Conservation (phyloP, 2,888 invertebrate genomes). For the Blera fallax region DNA sequence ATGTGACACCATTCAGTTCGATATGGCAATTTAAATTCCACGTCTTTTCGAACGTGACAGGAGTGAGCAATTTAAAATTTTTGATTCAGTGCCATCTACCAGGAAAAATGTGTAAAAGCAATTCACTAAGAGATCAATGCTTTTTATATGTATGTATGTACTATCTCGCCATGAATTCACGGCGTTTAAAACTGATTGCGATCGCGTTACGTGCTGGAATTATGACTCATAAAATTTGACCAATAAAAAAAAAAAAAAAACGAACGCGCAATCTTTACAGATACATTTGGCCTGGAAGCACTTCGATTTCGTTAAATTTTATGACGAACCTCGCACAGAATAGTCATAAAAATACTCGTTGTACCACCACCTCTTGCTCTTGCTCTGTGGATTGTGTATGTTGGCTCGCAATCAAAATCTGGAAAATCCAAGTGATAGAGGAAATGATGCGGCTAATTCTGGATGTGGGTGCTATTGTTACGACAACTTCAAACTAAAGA, state of each 20-base stretch:
- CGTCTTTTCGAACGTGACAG: constrained; percentile 64
- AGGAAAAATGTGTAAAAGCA: background rate
- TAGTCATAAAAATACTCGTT: background rate
- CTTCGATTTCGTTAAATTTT: background rate
- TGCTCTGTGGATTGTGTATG: background rate
- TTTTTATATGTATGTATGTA: background rate
- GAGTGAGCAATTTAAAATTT: constrained; percentile 31
- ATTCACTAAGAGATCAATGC: background rate
- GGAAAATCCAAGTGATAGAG: constrained; percentile 19
- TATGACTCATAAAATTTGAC: constrained; percentile 30
- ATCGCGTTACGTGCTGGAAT: constrained; percentile 23
- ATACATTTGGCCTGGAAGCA: background rate
- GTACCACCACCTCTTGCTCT: background rate
- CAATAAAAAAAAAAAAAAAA: constrained; percentile 3
- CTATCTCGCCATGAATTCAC: constrained; percentile 3
- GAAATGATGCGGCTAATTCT: constrained; percentile 48
- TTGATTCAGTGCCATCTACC: constrained; percentile 21
- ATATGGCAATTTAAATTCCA: constrained; percentile 56
- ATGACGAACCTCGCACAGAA: background rate
- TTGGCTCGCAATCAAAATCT: constrained; percentile 16
- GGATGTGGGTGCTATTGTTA: constrained; percentile 57
- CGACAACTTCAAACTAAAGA: background rate
- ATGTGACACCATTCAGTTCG: constrained; percentile 54
- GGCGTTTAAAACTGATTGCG: constrained; percentile 14
- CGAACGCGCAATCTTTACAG: background rate